Conservation (phyloP, 2,797 vertebrate genomes). For the Diplodus puntazzo region DNA sequence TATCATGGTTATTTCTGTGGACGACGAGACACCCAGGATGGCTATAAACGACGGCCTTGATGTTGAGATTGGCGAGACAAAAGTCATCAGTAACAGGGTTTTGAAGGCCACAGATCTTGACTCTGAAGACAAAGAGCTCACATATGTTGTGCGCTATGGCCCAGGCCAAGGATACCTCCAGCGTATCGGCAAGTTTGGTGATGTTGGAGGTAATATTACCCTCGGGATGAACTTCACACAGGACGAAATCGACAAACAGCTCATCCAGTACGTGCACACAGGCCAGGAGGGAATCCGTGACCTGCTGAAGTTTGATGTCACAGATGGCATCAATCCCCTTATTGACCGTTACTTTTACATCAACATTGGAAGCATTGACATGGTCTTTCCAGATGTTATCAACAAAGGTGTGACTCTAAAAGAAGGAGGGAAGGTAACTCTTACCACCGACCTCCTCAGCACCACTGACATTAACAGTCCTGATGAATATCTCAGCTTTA, state of each 20-base stretch:
- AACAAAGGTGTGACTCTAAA: constrained; percentile 91
- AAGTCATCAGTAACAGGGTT: constrained; percentile 86
- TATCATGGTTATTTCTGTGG: constrained; percentile 89
- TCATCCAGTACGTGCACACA: constrained; percentile 89
- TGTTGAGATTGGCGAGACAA: constrained; percentile 89
- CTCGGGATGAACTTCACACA: constrained; percentile 92
- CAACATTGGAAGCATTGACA: constrained; percentile 88
- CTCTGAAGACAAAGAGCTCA: constrained; percentile 89
- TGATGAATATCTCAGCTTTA: constrained; percentile 89
- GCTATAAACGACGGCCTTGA: constrained; percentile 89
- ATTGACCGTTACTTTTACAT: constrained; percentile 91
- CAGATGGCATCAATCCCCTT: constrained; percentile 90
- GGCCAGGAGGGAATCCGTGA: constrained; percentile 90
- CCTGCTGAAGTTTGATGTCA: constrained; percentile 92
- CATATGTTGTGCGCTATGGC: constrained; percentile 85
- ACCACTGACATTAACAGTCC: constrained; percentile 90
- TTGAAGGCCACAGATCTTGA: constrained; percentile 92
- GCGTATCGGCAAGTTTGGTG: constrained; percentile 82
- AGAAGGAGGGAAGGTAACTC: constrained; percentile 89
- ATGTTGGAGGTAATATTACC: constrained; percentile 86
- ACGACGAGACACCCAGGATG: constrained; percentile 91
- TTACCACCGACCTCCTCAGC: constrained; percentile 91
- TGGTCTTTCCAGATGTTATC: constrained; percentile 89
- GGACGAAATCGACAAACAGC: constrained; percentile 88
- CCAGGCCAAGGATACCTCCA: constrained; percentile 90